A percentile compares a stretch with the other conserved stretches of the same genome.
Conservation (phyloP, 2,113 vertebrate species). For the Suricata suricatta region DNA sequence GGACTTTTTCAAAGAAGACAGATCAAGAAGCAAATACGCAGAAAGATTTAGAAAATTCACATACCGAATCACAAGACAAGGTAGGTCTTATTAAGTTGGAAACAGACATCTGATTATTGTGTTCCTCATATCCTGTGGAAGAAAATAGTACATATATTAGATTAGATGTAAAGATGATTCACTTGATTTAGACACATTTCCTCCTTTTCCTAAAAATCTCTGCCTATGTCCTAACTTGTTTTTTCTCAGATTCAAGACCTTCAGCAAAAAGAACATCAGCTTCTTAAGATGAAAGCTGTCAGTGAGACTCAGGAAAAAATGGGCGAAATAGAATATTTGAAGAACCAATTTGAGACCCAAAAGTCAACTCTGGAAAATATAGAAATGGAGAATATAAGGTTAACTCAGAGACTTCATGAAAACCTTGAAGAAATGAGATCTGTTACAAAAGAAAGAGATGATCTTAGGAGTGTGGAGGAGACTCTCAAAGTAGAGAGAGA, state of each 20-base stretch:
- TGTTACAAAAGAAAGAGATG: constrained; percentile 61
- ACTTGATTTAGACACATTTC: not conserved
- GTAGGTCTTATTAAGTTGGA: not conserved
- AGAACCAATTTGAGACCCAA: constrained; percentile 32
- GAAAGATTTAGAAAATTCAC: not conserved
- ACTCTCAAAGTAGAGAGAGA: constrained; percentile 76
- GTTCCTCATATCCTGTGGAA: not conserved
- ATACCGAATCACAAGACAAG: not conserved
- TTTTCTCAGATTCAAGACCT: constrained; percentile 52
- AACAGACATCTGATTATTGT: not conserved
- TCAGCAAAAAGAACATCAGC: constrained; percentile 54
- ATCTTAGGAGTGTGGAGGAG: constrained; percentile 65
- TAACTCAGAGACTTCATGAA: not conserved
- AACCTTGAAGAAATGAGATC: constrained; percentile 59
- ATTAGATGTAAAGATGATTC: not conserved
- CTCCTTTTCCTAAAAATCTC: not conserved
- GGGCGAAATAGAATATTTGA: constrained; percentile 73
- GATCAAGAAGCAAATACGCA: not conserved
- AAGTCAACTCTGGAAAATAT: constrained; percentile 40
- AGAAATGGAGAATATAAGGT: not conserved
- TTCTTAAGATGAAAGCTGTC: constrained; percentile 41
- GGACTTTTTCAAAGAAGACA: not conserved
- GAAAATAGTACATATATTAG: not conserved
- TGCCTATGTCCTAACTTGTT: not conserved
- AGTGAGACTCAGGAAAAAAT: constrained; percentile 22